phyloP scores from a whole-genome alignment of 1,140 invertebrate genomes.

The Catajapyx aquilonaris region DNA sequence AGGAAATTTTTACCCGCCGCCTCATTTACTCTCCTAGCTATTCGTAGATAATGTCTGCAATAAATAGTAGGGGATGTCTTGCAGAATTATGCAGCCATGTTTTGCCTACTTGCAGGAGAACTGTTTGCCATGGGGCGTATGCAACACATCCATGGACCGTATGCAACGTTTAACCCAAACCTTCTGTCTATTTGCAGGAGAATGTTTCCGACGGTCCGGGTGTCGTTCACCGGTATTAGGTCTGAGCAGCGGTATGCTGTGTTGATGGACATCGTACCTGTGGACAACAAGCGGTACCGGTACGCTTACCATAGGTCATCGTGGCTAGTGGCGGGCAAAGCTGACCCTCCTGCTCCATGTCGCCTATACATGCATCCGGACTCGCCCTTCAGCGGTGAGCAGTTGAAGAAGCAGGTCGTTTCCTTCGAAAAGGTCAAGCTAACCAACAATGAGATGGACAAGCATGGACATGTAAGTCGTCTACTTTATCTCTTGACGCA shows the following conservation, averaged over 20 bases:
- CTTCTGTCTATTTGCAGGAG: constrained; percentile 26
- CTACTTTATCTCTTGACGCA: background rate
- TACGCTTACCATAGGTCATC: constrained; percentile 46
- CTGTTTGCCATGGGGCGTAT: too few species aligned
- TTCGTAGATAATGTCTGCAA: too few species aligned
- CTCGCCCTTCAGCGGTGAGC: constrained; percentile 36
- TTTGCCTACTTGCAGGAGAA: too few species aligned
- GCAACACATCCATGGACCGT: too few species aligned
- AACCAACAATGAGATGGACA: constrained; percentile 48
- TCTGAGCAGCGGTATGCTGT: constrained; percentile 29
- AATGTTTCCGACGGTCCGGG: constrained; percentile 44
- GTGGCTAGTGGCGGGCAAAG: constrained; percentile 47
- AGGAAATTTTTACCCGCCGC: too few species aligned
- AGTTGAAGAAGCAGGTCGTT: constrained; percentile 39
- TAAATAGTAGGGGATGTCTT: too few species aligned
- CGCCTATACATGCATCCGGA: constrained; percentile 41
- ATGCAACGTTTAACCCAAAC: too few species aligned
- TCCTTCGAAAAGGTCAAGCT: constrained; percentile 53
- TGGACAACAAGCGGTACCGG: constrained; percentile 42
- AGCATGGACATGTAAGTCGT: constrained; percentile 40
- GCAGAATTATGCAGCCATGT: too few species aligned
- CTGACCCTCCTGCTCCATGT: constrained; percentile 35
- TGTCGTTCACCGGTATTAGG: constrained; percentile 31
- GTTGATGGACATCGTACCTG: constrained; percentile 38
- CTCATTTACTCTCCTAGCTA: too few species aligned